Conservation (phyloP, 2,888 invertebrate genomes). For the Torymus auratus region DNA sequence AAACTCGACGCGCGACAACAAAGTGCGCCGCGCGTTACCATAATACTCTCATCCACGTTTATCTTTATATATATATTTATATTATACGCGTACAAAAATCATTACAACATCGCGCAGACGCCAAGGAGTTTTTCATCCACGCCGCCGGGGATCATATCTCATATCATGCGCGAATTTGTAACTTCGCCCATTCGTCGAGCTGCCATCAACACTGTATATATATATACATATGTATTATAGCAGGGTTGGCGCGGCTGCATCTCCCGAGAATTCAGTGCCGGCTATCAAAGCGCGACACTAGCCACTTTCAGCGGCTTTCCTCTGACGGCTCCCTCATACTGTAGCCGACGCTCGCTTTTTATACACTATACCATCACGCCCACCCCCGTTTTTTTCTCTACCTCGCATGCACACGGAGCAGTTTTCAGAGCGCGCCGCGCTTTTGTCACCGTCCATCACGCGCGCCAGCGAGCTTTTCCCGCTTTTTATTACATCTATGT, state of each 20-base stretch:
- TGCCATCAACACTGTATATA: no score
- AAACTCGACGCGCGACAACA: no score
- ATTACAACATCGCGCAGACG: no score
- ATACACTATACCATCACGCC: not conserved
- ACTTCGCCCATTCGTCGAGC: no score
- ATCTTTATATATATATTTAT: no score
- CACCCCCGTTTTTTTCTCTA: not conserved
- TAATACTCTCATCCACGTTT: no score
- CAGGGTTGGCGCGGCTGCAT: not conserved
- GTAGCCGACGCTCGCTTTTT: not conserved
- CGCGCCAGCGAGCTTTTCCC: conserved; percentile 15
- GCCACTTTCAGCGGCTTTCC: conserved; percentile 41
- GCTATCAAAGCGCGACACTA: conserved; percentile 34
- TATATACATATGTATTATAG: no score
- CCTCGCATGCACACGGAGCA: not conserved
- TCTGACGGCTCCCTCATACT: not conserved
- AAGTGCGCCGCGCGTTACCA: no score
- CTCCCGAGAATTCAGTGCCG: conserved; percentile 34
- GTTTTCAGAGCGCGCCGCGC: conserved; percentile 5
- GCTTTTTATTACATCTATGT: not conserved
- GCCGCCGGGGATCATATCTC: no score
- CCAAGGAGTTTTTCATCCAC: no score
- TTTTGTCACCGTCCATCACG: conserved; percentile 46
- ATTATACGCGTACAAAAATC: no score
- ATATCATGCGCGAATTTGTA: no score